Evolutionary conservation across 1,140 invertebrate genomes (phyloP), one percentile per base, ranked within the genome.

Genomic region (Drosophila ananassae): DNA sequence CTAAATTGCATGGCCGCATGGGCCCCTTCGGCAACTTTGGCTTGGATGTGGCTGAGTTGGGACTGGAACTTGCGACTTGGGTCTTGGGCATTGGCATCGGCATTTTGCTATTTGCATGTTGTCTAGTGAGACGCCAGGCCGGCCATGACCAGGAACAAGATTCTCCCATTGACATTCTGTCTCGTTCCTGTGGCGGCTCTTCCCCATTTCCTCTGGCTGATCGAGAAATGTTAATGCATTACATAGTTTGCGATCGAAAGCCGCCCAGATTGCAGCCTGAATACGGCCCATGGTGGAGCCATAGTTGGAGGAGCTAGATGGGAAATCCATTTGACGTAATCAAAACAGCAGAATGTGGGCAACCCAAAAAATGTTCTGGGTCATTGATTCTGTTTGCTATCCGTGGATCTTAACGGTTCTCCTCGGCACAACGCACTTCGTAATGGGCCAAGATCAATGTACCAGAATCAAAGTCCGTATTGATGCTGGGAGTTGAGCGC

Each of bases 1-100:
- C 82, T 85, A 87, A 90, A 89, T 87, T 87, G 77, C 82, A 73
- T 84, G 78, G 69, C 76, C 72, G 74, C 72, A 79, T 63, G 73
- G 83, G 83, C 83, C 82, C 66, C 67, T 67, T 79, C 54, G 68
- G 73, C 75, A 44, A 37, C 57, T 67, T 46, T n/a, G 24, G 28
- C 24, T 32, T 53, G 25, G 57, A 48, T 48, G 30, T 72, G 39
- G 32, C 55, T 32, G 12, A 17, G 13, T 44, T 13, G 17, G 13
- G 47, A 8, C 34, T 25, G 22, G 41, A 17, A 41, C 22, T 8
- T 52, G n/a, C 55, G 32, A 56, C 7, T 55, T 13, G 64, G n/a
- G 10, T 3, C 41, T 37, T 44, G 41, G 41, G 39, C 68, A 53
- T 12, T 28, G 48, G 67, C 69, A 73, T 73, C 25, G 28, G 52